phyloP scores from a whole-genome alignment of 2,113 vertebrate species.

The Protobothrops mucrosquamatus region DNA sequence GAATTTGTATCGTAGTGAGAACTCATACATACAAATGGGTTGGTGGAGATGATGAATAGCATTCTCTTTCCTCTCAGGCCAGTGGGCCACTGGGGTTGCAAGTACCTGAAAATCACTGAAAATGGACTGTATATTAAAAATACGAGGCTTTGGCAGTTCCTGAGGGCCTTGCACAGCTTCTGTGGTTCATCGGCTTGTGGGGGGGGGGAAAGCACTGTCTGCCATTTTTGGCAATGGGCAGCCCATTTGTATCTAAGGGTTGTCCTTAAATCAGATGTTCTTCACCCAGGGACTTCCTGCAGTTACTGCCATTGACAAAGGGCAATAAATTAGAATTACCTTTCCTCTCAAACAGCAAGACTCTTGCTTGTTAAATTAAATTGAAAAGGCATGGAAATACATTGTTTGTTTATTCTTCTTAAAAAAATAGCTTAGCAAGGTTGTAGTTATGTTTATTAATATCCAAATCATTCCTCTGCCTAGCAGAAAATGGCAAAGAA shows the following conservation, averaged over 20 bases:
- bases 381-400: not conserved
- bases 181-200: not conserved
- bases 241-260: too few species aligned
- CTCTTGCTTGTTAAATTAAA: not conserved
- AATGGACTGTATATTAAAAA: not conserved
- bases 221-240: too few species aligned
- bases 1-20: not conserved
- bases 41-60: not conserved
- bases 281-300: too few species aligned
- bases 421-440: not conserved
- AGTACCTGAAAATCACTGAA: not conserved
- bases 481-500: not conserved
- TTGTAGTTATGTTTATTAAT: not conserved
- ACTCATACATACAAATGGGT: not conserved
- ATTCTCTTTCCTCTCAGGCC: not conserved
- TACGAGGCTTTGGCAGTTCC: not conserved
- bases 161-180: not conserved
- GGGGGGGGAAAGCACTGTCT: too few species aligned
- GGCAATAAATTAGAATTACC: not conserved
- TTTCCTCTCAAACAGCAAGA: not conserved
- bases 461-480: not conserved
- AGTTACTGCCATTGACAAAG: not conserved
- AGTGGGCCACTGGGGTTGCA: not conserved
- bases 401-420: not conserved
- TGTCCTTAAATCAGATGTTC: too few species aligned